Percentiles rank a stretch among this genome's conserved stretches.
phyloP scores from a whole-genome alignment of 1,140 invertebrate genomes.

The Pseudobourletiella spinata region DNA sequence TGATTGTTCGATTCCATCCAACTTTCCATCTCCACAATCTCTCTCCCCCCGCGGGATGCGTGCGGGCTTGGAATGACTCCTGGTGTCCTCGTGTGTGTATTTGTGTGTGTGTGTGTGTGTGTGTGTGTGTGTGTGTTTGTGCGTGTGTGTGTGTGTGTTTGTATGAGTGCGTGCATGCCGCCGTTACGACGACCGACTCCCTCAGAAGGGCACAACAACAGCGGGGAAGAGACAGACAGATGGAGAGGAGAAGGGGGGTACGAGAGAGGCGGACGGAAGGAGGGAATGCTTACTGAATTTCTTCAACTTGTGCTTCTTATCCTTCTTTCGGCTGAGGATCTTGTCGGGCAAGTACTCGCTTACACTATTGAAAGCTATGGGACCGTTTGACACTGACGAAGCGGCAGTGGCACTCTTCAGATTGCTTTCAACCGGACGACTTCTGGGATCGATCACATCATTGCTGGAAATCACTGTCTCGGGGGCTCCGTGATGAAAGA shows the following conservation, averaged over 20 bases:
- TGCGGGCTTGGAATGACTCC: not conserved
- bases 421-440: constrained; percentile 37
- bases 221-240: not conserved
- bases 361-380: not conserved
- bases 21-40: not conserved
- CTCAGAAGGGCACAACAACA: no score
- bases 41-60: not conserved
- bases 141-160: no score
- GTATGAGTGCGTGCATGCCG: no score
- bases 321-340: constrained; percentile 17
- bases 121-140: no score
- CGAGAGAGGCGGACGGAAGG: not conserved
- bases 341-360: constrained; percentile 25
- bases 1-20: not conserved
- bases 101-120: no score
- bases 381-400: constrained; percentile 23
- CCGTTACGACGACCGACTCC: no score
- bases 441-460: constrained; percentile 63
- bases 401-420: constrained; percentile 29
- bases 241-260: not conserved
- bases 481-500: constrained; percentile 68
- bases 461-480: constrained; percentile 54
- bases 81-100: not conserved
- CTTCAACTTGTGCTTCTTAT: constrained; percentile 29
- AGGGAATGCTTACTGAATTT: constrained; percentile 28